Base-by-base conservation (phyloP, 2,797 vertebrate species). In the Onychomys torridus region DNA sequence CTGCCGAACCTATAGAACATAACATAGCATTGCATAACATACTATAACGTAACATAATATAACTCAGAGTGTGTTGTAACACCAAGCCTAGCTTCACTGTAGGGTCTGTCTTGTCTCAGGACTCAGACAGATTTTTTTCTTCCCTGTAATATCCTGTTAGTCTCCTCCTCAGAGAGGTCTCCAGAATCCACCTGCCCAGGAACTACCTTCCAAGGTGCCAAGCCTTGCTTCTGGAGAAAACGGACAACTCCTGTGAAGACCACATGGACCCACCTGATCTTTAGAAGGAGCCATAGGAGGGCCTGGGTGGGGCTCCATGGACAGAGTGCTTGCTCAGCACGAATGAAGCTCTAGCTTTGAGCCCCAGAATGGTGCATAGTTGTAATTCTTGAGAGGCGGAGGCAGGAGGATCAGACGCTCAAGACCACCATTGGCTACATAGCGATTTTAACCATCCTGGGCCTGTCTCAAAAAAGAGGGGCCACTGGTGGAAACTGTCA, bases 1-100 rank as follows among this genome's bases (percentile, higher is more conserved):
- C 99, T 99, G 96, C 99, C 99, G 97, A 99, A 99, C 98, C 99
- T 99, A 61, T 0, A 32, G 69, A 79, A 92, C 3, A 93, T 0
- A 90, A 52, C 21, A 57, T 8, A 77, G 75, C 43, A 69, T 2
- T 7, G 13, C 52, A 71, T 2, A 9, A 17, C 52, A 55, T 55
- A 76, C 86, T 2, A 93, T 0, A 90, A 46, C 21, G 52, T 8
- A 67, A 78, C 52, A 65, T 2, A 9, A 17, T 14, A 55, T 11
- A 0, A 23, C 27, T 65, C 32, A 4, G 59, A 49, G 81, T 14
- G 0, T 16, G 3, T 6, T 19, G 73, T 43, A 27, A 63, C 40
- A 25, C 82, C 1, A 3, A 63, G 57, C 59, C 82, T 67, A 43
- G 7, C 14, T 7, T 34, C 14, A 0, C 29, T 19, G 16, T 7